Evolutionary conservation across 1,140 invertebrate species (phyloP), one percentile per base, ranked within the genome.

Genomic region (Fopius arisanus): DNA sequence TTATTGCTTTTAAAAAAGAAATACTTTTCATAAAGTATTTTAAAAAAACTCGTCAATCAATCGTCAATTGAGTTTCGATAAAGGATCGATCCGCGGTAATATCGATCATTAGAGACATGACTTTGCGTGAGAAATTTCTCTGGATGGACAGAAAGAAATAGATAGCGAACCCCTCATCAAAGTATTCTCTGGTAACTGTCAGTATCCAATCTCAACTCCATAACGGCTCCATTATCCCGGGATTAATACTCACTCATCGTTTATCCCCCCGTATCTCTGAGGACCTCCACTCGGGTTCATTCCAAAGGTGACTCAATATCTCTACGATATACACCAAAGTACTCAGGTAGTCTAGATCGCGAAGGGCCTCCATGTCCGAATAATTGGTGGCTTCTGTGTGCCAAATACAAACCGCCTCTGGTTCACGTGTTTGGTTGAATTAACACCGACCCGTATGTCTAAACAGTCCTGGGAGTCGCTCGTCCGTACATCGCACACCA

Each of bases 351-450:
- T 28, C 40, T 33, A 48, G 67, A 67, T 65, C 71, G 71, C 66
- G 70, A 75, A 63, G 59, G 54, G 54, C 33, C 67, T 66, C 63
- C 66, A 67, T 77, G 75, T 80, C 69, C 77, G 78, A 77, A 77
- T 80, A 80, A 80, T 80, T 78, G 74, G 75, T 72, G 48, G 59
- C 43, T 33, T 63, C 29, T 77, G 75, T 78, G 75, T 77, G 54
- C 59, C 70, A 75, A 75, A 77, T 41, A 73, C 77, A 78, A 78
- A 77, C 77, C 67, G 37, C 33, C 33, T 37, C 37, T 65, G 48
- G 73, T 31, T 66, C 67, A 59, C 68, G 68, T 77, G 71, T 78
- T 76, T 70, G 67, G 71, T 67, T 75, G 74, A 76, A 77, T 76
- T 78, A 76, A 77, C 74, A 76, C 75, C 62, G 66, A 66, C 76